Base-by-base conservation (phyloP, 53 echinoderm and acorn worm genomes). In the Hippasteria phrygiana region DNA sequence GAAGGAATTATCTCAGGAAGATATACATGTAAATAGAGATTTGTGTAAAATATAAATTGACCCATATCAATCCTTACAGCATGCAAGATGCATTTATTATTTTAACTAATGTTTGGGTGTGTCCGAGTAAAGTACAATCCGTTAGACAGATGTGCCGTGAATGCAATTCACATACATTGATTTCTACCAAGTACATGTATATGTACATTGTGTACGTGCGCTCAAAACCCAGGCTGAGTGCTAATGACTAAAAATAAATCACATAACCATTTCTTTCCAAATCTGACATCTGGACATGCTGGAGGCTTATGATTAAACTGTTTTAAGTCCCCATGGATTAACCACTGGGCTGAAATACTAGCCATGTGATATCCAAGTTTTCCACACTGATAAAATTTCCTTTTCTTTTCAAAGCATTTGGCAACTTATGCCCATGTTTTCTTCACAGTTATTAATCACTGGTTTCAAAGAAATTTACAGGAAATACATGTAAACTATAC, bases 91-190 rank as follows among this genome's bases (percentile, higher is more conserved):
- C n/a, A n/a, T n/a, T n/a, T n/a, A n/a, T n/a, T 31, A 53, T 0
- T 29, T 77, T 36, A 32, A 51, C 42, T 24, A 77, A 35, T 18
- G 31, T 53, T 35, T 9, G 34, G 50, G 50, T 53, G 54, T 77
- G 54, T 36, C 12, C 1, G 67, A 54, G 34, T 36, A 20, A 34
- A 53, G 54, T 51, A n/a, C 39, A 72, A 38, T 37, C 51, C 27
- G 1, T 7, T 22, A 40, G 79, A 79, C 79, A 79, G 59, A 79
- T 79, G 79, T 79, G 40, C 36, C 16, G 14, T 37, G 51, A 37
- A 17, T 3, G 16, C 7, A 17, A n/a, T 77, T 35, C 35, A 13
- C 54, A 14, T 4, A 22, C 51, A 77, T 77, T 77, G 77, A 77
- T 77, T 54, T 54, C 77, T 37, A 18, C 51, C 39, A 20, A 36